phyloP scores from a whole-genome alignment of 2,113 vertebrate genomes.

The Anarrhichthys ocellatus region DNA sequence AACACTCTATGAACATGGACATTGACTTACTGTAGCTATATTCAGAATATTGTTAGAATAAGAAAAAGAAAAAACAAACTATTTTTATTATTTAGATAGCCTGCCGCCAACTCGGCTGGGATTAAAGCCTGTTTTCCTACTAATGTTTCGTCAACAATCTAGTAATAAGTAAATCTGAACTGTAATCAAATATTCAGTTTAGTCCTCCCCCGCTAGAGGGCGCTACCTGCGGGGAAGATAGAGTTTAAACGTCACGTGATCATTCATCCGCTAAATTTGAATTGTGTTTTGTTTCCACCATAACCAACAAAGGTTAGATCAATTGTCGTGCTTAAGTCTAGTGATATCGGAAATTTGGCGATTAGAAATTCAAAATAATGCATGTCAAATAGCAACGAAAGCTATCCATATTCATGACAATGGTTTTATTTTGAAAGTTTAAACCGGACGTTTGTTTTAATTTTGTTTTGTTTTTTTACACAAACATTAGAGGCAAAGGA shows the following conservation, averaged over 20 bases:
- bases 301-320: not conserved
- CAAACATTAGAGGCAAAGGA: not conserved
- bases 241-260: slow-evolving; percentile 4
- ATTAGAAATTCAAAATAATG: slow-evolving; percentile 11
- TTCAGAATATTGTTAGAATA: not conserved
- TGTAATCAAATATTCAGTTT: not conserved
- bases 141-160: not conserved
- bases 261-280: slow-evolving; percentile 47
- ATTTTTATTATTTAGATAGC: not conserved
- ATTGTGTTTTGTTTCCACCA: not conserved
- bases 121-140: not conserved
- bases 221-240: not conserved
- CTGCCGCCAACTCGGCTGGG: not conserved
- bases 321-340: not conserved
- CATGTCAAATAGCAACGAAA: rapidly evolving
- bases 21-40: too few relatives aligned
- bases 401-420: rapidly evolving
- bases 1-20: too few relatives aligned
- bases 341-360: not conserved
- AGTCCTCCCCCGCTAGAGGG: not conserved
- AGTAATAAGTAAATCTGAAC: not conserved
- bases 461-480: not conserved
- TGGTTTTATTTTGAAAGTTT: not conserved
- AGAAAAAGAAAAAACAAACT: not conserved
- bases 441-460: not conserved